Base-by-base conservation (phyloP, 2,797 vertebrate species). In the Hydrocynus forskahlii region DNA sequence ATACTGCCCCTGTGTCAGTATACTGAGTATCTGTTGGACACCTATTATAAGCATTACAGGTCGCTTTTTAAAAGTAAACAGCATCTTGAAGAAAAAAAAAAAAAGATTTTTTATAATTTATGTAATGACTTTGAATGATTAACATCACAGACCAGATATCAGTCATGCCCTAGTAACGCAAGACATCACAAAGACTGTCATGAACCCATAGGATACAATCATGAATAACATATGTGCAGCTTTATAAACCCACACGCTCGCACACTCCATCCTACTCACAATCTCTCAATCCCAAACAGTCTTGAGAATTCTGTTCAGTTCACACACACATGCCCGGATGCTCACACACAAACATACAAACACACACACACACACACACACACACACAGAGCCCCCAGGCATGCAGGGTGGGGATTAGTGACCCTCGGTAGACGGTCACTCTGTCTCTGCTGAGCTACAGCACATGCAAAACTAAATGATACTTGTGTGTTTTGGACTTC, bases 201-300 rank as follows among this genome's bases (percentile, higher is more conserved):
- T 6, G 2, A 35, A 60, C 16, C 16, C 64, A 35, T 0, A 38
- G 21, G 52, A 21, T 59, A 0, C 7, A 21, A 7, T 21, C 21
- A 72, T 23, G 8, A 21, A 79, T 3, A 73, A 10, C 7, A 23
- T 79, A 78, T 62, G 77, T 76, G 81, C 81, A 84, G 78, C 82
- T 80, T 87, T 83, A 86, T 17, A 71, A 59, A 68, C 84, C 86
- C 17, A 73, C 45, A 67, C 23, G 7, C 59, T 19, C 23, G 50
- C n/a, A 76, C 25, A 38, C 54, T 25, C 21, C 12, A 29, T 29
- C 52, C 9, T 59, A 35, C 19, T 40, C 21, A 43, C 29, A 60
- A 19, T n/a, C 38, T 43, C 38, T 60, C 72, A 75, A 4, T 60
- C 38, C 45, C 55, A 75, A 6, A 66, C 10, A 67, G 19, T 38